These are phyloP conservation scores for Rhabdophis nuchalis DNA, from an alignment of 2,797 vertebrate species.

Conservation along the genomic window DNA sequence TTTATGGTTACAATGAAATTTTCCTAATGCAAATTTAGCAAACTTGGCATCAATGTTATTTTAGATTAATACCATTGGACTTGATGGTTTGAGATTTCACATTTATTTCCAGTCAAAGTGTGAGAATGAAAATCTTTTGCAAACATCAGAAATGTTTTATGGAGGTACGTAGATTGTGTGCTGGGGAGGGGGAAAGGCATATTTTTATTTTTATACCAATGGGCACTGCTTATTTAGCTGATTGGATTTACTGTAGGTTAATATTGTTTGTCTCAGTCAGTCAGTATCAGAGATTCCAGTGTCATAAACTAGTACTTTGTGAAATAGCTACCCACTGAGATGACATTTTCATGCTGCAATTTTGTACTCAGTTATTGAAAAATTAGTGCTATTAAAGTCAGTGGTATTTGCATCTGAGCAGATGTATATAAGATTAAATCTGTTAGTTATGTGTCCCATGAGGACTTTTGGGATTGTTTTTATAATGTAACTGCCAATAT, in stretches of 20 bases:
- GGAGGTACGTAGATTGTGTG: background rate
- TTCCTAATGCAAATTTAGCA: conserved; percentile 3
- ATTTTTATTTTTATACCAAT: background rate
- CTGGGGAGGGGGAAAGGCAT: background rate
- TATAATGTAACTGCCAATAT: background rate
- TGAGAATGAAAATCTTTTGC: background rate
- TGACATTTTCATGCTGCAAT: background rate
- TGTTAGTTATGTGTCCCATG: background rate
- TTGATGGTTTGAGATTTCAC: background rate
- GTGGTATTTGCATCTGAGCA: background rate
- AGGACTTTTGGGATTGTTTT: background rate
- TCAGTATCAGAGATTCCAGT: background rate
- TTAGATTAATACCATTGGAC: background rate
- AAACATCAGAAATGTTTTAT: background rate
- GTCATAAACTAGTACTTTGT: background rate
- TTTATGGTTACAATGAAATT: conserved; percentile 8
- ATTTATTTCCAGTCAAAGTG: background rate
- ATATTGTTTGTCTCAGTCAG: background rate
- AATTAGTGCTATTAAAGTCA: background rate
- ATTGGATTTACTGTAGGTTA: background rate
- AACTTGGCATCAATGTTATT: background rate
- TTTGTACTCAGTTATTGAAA: background rate
- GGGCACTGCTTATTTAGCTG: background rate
- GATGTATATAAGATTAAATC: background rate
- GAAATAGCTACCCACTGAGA: background rate